Base-by-base conservation (phyloP, 2,797 vertebrate species). In the Halcyon leucocephala region DNA sequence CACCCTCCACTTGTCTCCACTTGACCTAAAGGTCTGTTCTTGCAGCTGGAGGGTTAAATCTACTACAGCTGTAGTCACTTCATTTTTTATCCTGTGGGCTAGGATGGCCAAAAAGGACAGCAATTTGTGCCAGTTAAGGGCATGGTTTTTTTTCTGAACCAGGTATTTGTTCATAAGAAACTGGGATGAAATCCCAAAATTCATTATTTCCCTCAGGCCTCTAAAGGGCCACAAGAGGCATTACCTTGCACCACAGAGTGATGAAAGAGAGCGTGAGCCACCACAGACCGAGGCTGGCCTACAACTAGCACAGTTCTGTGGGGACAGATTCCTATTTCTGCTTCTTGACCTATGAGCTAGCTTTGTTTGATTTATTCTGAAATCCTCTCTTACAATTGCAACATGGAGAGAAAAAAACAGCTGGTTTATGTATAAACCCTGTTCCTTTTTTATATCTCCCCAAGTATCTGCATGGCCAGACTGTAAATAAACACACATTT, bases 31-130 rank as follows among this genome's bases (percentile, higher is more conserved):
- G 61, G 41, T 58, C 85, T 89, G 29, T 67, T 94, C 82, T 87
- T 88, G 74, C 17, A 87, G 76, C 49, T 69, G 33, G 61, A 92
- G 93, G 65, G 84, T 90, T 89, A 92, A 77, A 61, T 41, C 71
- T 51, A 16, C 49, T 51, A 51, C 49, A 51, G 49, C 83, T 71
- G 33, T 58, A 81, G 58, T 80, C 72, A 77, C 28, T 92, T 73
- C 37, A 89, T 84, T 85, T 65, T 60, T 95, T 61, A 85, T 71
- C 35, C 69, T 78, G 3, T 21, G 19, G 26, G n/a, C 46, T 54
- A 78, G 25, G 17, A 72, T 51, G 31, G 66, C 39, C 86, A 82
- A 64, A 88, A 74, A 79, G 54, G 61, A 83, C 69, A 85, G 10
- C 15, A 41, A 81, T 86, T 83, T 90, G 37, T 88, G 69, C 58